Evolutionary conservation across 92 coral and sea anemone species (phyloP).

Genomic region (Palythoa grandiflora): DNA sequence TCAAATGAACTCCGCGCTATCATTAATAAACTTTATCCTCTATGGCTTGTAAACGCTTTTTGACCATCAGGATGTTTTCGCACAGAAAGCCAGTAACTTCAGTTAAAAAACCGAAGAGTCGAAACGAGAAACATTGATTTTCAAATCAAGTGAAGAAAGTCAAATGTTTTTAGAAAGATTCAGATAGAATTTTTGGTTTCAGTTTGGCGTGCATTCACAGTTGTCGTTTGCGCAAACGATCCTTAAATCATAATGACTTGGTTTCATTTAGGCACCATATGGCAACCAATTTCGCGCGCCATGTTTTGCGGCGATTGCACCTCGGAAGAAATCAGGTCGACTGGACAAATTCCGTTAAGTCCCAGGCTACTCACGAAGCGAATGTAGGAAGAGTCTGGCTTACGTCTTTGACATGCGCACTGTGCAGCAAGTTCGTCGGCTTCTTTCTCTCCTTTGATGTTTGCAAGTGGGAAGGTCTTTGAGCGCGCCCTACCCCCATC

Average conservation of each 20-base stretch:
- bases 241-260: background rate
- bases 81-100: too few species aligned
- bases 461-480: conserved; percentile 30
- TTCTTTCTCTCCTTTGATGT: conserved; percentile 1
- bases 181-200: background rate
- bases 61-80: too few species aligned
- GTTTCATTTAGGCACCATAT: background rate
- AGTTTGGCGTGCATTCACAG: background rate
- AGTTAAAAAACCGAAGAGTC: too few species aligned
- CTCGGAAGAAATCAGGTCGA: background rate
- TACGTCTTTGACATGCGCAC: conserved; percentile 27
- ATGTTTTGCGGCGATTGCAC: conserved; percentile 31
- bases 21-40: too few species aligned
- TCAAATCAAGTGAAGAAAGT: too few species aligned
- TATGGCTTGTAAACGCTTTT: too few species aligned
- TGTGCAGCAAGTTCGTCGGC: conserved; percentile 27
- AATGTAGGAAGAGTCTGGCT: conserved; percentile 44
- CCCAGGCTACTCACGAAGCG: conserved; percentile 33
- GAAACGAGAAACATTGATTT: too few species aligned
- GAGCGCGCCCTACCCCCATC: conserved; percentile 7
- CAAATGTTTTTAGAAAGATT: background rate
- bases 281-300: background rate
- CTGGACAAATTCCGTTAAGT: conserved; percentile 1
- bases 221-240: background rate
- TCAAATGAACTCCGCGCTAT: too few species aligned